Percentiles rank a stretch among this genome's conserved stretches.
phyloP scores from a whole-genome alignment of 1,140 invertebrate species.

The Thrips palmi region DNA sequence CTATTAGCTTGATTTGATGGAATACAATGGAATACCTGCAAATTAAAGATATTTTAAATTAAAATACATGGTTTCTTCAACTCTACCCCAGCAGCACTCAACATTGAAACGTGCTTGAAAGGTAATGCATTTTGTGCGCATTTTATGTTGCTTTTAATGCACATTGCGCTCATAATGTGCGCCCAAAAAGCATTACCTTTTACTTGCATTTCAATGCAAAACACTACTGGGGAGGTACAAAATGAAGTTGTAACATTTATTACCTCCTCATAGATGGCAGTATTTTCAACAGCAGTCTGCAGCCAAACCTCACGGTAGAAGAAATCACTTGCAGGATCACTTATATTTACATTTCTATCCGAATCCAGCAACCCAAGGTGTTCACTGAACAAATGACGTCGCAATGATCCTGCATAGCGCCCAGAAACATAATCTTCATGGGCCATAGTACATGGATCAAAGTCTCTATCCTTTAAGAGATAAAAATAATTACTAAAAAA shows the following conservation, averaged over 20 bases:
- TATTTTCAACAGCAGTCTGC: conserved; percentile 55
- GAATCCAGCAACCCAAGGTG: conserved; percentile 49
- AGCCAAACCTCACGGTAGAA: conserved; percentile 75
- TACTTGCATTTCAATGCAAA: not conserved
- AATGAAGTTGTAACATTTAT: conserved; percentile 15
- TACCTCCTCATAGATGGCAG: conserved; percentile 72
- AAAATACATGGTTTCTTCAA: conserved; percentile 9
- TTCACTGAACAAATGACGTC: conserved; percentile 75
- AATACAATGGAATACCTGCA: conserved; percentile 58
- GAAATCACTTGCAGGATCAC: conserved; percentile 50
- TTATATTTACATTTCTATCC: conserved; percentile 31
- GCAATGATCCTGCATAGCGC: conserved; percentile 62
- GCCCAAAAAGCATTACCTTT: too few relatives aligned
- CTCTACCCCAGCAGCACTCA: too few relatives aligned
- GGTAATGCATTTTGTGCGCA: too few relatives aligned
- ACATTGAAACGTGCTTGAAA: too few relatives aligned
- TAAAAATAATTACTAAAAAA: conserved; percentile 11
- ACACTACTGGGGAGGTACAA: not conserved
- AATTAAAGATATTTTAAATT: conserved; percentile 3
- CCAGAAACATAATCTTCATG: conserved; percentile 60
- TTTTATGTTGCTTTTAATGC: too few relatives aligned
- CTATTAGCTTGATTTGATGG: conserved; percentile 58
- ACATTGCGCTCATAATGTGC: too few relatives aligned
- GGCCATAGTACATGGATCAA: conserved; percentile 62
- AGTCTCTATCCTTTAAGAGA: conserved; percentile 51